Evolutionary conservation across 2,888 invertebrate genomes (phyloP).

Genomic region (Chrysomela aeneicollis): DNA sequence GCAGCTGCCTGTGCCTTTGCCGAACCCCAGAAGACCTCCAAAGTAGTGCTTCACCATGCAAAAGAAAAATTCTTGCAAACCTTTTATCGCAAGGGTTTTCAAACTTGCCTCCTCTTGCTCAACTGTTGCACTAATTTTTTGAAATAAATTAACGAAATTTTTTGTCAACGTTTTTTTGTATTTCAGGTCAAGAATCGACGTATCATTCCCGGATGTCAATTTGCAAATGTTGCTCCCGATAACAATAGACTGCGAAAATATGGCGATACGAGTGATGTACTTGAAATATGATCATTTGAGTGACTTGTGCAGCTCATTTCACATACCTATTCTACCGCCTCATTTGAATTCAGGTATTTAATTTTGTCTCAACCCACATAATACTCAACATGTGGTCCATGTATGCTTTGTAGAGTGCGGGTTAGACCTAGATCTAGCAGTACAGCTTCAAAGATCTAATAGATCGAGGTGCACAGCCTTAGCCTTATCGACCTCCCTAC

Average conservation of each 20-base stretch:
- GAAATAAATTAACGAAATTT: background rate
- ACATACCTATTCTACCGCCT: conserved; percentile 36
- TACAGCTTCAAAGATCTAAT: too few species aligned
- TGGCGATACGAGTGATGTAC: conserved; percentile 64
- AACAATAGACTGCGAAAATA: conserved; percentile 58
- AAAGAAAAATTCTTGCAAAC: background rate
- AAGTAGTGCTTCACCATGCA: conserved; percentile 44
- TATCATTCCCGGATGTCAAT: conserved; percentile 61
- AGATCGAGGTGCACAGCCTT: too few species aligned
- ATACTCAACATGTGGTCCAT: too few species aligned
- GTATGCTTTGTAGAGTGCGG: too few species aligned
- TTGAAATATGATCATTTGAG: conserved; percentile 66
- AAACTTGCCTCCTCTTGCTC: too few species aligned
- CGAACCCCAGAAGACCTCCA: conserved; percentile 54
- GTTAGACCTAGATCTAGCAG: too few species aligned
- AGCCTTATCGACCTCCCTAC: too few species aligned
- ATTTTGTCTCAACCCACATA: too few species aligned
- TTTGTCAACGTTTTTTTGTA: conserved; percentile 14
- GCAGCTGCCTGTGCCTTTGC: conserved; percentile 57
- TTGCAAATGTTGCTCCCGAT: conserved; percentile 62
- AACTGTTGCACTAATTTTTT: too few species aligned
- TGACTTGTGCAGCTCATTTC: conserved; percentile 57
- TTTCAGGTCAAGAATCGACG: conserved; percentile 60
- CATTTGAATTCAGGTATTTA: conserved; percentile 21
- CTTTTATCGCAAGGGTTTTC: background rate